Base-by-base conservation (phyloP, 2,888 invertebrate species). In the Eremobia ochroleuca region DNA sequence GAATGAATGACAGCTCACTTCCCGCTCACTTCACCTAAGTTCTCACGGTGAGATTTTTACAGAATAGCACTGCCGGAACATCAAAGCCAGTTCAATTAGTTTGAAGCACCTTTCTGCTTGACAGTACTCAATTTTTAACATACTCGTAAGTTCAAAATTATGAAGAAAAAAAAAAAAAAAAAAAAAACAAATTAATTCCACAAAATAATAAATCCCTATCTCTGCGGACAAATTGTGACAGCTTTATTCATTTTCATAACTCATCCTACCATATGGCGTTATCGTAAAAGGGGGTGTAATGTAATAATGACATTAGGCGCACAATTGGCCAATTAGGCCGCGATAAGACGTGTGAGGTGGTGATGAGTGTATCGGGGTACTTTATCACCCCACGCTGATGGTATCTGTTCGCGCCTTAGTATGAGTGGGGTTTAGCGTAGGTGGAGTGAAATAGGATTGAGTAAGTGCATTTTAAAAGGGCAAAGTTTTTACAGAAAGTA, bases 301-400 rank as follows among this genome's bases (percentile, higher is more conserved):
- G 85, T 79, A 69, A 66, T 85, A 85, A 89, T 83, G 79, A 81
- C 74, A 86, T 81, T 82, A 83, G 43, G 65, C 83, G 73, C 76
- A 82, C 86, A 89, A 89, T 87, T 87, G 79, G 66, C 76, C 86
- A 80, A 87, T 88, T 83, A 78, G 64, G 59, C 21, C 40, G 11
- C 82, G 86, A 77, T 87, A 87, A 81, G 72, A 61, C 62, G 40
- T 66, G 64, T 46, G 71, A 79, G 59, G 83, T 83, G 87, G 25
- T 77, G 85, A 87, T 73, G 78, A 81, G 74, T 55, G 65, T 86
- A 89, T 85, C 85, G 59, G 58, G 58, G 61, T 67, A 82, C 76
- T 88, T 81, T 67, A 83, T 89, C 87, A 88, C 87, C 82, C 88
- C 81, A 64, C 62, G 34, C 58, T 72, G 79, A 85, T 88, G 79